Conservation (phyloP, 2,888 invertebrate species). For the Magallana nippona region DNA sequence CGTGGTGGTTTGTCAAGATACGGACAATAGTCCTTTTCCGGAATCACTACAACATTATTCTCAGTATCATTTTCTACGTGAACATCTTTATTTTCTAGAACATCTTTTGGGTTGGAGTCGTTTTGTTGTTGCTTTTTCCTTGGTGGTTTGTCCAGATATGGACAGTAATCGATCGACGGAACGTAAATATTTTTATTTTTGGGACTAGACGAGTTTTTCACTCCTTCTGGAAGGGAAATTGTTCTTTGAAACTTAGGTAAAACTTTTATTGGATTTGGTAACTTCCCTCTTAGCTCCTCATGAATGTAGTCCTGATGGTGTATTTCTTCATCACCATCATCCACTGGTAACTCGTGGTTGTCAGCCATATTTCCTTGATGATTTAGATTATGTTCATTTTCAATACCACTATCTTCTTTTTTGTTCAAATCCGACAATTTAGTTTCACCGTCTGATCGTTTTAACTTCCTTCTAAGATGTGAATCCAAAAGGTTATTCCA, state of each 20-base stretch:
- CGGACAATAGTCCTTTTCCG: conserved; percentile 9
- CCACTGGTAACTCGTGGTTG: not conserved
- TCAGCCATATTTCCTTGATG: not conserved
- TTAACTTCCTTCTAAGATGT: not conserved
- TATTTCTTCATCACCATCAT: not conserved
- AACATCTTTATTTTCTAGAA: not conserved
- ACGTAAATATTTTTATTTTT: not conserved
- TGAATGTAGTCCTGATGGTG: conserved; percentile 13
- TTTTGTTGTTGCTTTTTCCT: not conserved
- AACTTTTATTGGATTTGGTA: conserved; percentile 7
- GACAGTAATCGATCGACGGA: conserved; percentile 6
- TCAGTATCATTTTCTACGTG: not conserved
- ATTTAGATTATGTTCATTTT: not conserved
- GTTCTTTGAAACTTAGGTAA: conserved; percentile 10
- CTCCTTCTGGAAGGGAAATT: not conserved
- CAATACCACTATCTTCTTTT: not conserved
- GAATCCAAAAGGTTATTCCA: conserved; percentile 33
- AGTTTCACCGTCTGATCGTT: not conserved
- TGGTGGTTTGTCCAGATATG: not conserved
- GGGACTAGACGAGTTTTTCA: conserved; percentile 3
- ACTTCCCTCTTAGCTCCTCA: conserved; percentile 1
- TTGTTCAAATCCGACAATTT: not conserved
- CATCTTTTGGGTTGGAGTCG: not conserved
- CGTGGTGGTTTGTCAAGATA: conserved; percentile 20
- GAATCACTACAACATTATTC: not conserved